Conservation (phyloP, 2,113 vertebrate genomes). For the Riparia riparia region DNA sequence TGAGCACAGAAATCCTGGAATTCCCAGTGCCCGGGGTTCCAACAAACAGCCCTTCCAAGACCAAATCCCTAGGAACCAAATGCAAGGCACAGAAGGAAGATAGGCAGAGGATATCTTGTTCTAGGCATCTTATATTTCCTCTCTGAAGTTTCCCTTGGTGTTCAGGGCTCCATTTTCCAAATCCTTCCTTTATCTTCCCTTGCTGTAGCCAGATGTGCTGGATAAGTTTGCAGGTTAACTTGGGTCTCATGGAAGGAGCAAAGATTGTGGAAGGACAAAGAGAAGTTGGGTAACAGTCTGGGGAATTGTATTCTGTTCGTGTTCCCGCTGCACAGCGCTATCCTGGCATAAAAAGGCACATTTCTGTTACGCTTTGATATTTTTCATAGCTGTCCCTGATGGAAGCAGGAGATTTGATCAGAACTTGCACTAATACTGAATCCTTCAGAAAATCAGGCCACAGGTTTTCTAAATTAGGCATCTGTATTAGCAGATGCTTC, state of each 20-base stretch:
- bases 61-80: not conserved
- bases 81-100: not conserved
- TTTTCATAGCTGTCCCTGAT: not conserved
- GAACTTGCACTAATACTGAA: not conserved
- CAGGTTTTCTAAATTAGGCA: conserved; percentile 5
- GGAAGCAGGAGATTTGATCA: not conserved
- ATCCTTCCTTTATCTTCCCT: not conserved
- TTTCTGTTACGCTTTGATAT: not conserved
- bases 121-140: not conserved
- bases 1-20: not conserved
- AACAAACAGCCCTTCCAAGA: not conserved
- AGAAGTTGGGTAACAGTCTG: not conserved
- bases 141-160: not conserved
- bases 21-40: not conserved
- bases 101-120: not conserved
- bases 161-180: not conserved
- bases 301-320: not conserved
- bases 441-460: not conserved
- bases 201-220: not conserved
- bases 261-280: not conserved
- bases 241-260: not conserved
- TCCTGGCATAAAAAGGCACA: not conserved
- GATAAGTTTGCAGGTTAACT: not conserved
- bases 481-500: conserved; percentile 25
- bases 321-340: not conserved